Percentiles rank a stretch among this genome's conserved stretches.
Evolutionary conservation across 2,113 vertebrate genomes (phyloP).

Genomic region (Falco punctatus): DNA sequence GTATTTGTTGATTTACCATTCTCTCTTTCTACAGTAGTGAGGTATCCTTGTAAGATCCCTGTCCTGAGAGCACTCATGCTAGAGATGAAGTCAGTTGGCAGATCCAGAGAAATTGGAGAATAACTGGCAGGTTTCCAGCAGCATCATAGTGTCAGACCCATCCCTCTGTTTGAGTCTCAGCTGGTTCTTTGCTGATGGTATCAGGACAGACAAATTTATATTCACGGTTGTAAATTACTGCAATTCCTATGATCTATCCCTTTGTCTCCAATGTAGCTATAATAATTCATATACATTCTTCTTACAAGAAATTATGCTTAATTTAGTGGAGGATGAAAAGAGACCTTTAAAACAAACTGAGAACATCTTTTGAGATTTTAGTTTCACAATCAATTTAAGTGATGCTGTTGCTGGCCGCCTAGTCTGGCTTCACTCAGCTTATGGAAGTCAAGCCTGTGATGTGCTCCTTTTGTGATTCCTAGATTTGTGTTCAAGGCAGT

Average conservation of each 20-base stretch:
- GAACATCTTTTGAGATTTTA: not conserved
- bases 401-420: not conserved
- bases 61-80: not conserved
- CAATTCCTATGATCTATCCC: not conserved
- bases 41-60: not conserved
- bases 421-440: not conserved
- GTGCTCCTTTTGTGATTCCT: slow-evolving; percentile 15
- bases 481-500: not conserved
- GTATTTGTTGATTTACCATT: not conserved
- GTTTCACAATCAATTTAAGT: not conserved
- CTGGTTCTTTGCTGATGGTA: not conserved
- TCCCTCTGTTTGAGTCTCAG: not conserved
- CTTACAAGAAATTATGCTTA: not conserved
- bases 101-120: not conserved
- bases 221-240: not conserved
- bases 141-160: not conserved
- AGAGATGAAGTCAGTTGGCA: not conserved
- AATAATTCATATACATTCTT: not conserved
- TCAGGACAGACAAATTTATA: not conserved
- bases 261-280: not conserved
- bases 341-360: not conserved
- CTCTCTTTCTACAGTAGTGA: not conserved
- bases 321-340: not conserved
- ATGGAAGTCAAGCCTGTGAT: not conserved
- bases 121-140: too few relatives aligned